Evolutionary conservation across 1,140 invertebrate species (phyloP), one percentile per base, ranked within the genome.

Genomic region (Diplogasteroides magnus): DNA sequence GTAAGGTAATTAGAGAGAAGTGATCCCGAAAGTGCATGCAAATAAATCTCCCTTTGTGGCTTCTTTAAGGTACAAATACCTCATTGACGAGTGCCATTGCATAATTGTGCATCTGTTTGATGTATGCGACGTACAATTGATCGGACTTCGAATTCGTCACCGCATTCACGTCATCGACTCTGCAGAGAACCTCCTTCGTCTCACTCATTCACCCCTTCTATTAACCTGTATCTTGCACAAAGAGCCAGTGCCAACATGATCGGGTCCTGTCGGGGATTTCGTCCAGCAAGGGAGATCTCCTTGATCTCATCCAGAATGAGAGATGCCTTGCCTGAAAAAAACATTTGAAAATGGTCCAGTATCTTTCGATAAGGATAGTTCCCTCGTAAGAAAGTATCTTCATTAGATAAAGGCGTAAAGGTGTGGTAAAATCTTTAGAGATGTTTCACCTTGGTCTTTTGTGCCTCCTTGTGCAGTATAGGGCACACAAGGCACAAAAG

Each of bases 241-340:
- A 84, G 60, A 6, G 84, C 84, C 28, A 85, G 66, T 1, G 81
- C 83, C 68, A 80, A 82, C 13, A 85, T 25, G 1, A 79, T 74
- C 2, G 78, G 65, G 23, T 79, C 74, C 71, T 84, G 83, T 63
- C 78, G 82, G 14, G 82, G 75, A 2, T 84, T 78, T 37, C 84
- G 75, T 0, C 83, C 83, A 59, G 72, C 75, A 1, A 80, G 27
- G 31, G 83, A 83, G 55, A 84, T 75, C 25, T 80, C 73, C 23
- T 65, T 66, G 2, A 84, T 77, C 31, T 81, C 64, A 13, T 77
- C 61, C 0, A 85, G 77, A 28, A 84, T 76, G n/a, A 83, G 75
- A 28, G 27, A 76, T 32, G 83, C 84, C 32, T 74, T 76, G 19
- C 77, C 79, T 25, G 27, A 3, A 60, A n/a, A n/a, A n/a, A n/a